Evolutionary conservation across 1,140 invertebrate species (phyloP).

Genomic region (Orchestia grillus): DNA sequence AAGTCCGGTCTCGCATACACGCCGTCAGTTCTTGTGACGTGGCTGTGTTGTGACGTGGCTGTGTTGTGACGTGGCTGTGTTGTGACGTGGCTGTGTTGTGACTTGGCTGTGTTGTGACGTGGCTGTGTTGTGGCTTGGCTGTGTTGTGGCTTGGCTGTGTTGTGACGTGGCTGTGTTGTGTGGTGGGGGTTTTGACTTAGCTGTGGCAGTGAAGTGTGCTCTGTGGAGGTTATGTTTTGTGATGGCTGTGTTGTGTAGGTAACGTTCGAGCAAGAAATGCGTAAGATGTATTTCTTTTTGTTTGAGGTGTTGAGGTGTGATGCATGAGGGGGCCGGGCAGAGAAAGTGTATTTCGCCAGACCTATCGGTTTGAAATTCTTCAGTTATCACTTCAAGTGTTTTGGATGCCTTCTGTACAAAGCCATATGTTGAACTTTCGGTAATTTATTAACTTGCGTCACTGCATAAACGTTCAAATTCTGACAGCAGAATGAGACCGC

Average conservation of each 20-base stretch:
- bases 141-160: not conserved
- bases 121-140: not conserved
- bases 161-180: not conserved
- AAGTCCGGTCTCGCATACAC: not conserved
- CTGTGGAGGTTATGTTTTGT: not conserved
- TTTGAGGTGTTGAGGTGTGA: too few species aligned
- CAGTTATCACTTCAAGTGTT: too few species aligned
- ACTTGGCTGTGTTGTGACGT: not conserved
- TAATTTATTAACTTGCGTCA: too few species aligned
- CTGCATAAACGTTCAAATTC: too few species aligned
- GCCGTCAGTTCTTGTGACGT: not conserved
- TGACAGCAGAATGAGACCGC: too few species aligned
- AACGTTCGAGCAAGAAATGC: not conserved
- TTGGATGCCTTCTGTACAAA: too few species aligned
- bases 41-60: not conserved
- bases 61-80: not conserved
- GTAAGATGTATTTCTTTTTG: too few species aligned
- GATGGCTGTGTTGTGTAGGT: not conserved
- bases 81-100: not conserved
- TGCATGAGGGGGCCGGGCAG: too few species aligned
- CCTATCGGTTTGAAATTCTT: too few species aligned
- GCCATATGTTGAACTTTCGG: too few species aligned
- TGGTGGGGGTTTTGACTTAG: not conserved
- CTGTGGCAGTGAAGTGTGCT: not conserved
- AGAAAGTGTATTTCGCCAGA: too few species aligned